Conservation (phyloP, 2,113 vertebrate species). For the Baryphthengus martii region DNA sequence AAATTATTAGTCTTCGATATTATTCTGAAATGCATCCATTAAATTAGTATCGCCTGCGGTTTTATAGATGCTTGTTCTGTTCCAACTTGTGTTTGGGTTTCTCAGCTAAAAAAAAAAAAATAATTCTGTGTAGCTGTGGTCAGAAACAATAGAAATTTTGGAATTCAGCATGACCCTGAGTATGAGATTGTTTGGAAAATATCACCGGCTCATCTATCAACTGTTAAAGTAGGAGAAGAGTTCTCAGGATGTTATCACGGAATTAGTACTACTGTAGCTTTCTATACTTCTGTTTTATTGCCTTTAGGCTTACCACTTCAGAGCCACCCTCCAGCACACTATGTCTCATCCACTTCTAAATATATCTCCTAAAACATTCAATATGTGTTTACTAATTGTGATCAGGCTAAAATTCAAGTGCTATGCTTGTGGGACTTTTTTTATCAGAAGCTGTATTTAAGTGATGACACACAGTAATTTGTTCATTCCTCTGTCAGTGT, state of each 20-base stretch:
- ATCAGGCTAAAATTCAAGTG: slow-evolving; percentile 69
- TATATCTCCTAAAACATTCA: slow-evolving; percentile 65
- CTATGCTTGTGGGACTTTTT: slow-evolving; percentile 70
- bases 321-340: slow-evolving; percentile 55
- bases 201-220: slow-evolving; percentile 22
- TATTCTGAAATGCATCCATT: slow-evolving; percentile 47
- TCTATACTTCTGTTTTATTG: slow-evolving; percentile 24
- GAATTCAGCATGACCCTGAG: background rate
- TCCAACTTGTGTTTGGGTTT: slow-evolving; percentile 34
- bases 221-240: slow-evolving; percentile 50
- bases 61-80: slow-evolving; percentile 36
- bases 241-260: slow-evolving; percentile 25
- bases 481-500: slow-evolving; percentile 86
- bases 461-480: slow-evolving; percentile 88
- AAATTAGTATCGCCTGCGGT: slow-evolving; percentile 31
- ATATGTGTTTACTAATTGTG: slow-evolving; percentile 79
- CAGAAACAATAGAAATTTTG: slow-evolving; percentile 39
- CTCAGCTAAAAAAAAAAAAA: slow-evolving; percentile 2
- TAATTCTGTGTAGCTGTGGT: background rate
- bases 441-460: slow-evolving; percentile 83
- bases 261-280: background rate
- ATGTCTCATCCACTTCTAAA: slow-evolving; percentile 43
- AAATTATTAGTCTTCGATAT: slow-evolving; percentile 54
- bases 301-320: background rate
- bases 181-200: slow-evolving; percentile 47